These are phyloP conservation scores for Mionectes olivaceus DNA, from an alignment of 2,797 vertebrate species.

Conservation along the genomic window DNA sequence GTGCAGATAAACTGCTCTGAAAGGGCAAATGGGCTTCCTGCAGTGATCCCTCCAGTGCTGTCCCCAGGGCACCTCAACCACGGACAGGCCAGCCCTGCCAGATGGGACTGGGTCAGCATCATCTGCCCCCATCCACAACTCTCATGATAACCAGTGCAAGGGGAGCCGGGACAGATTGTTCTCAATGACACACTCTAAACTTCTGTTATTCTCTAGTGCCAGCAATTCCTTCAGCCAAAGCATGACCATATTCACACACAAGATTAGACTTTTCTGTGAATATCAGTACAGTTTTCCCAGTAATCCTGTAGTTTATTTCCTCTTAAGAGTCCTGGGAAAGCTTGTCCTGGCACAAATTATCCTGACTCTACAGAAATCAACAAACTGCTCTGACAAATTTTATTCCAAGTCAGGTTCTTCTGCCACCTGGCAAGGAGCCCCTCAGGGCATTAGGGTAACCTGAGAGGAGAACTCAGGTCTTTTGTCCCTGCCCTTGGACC, in stretches of 20 bases:
- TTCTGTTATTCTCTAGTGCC: constrained; percentile 12
- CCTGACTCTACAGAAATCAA: constrained; percentile 7
- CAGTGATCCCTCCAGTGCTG: neutral
- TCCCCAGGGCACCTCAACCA: neutral
- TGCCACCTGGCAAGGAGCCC: neutral
- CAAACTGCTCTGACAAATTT: neutral
- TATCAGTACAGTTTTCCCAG: constrained; percentile 2
- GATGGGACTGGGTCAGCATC: neutral
- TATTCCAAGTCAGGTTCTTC: constrained; percentile 14
- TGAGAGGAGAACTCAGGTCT: neutral
- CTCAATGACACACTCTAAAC: neutral
- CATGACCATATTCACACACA: neutral
- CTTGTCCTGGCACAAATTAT: neutral
- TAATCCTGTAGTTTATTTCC: constrained; percentile 3
- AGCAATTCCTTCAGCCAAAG: constrained; percentile 21
- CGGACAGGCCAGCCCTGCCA: neutral
- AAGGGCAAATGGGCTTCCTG: neutral
- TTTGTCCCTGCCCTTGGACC: neutral
- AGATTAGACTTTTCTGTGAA: constrained; percentile 35
- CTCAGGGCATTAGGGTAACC: neutral
- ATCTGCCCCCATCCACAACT: neutral
- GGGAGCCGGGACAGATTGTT: constrained; percentile 46
- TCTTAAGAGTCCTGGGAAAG: constrained; percentile 8
- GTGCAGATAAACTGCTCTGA: neutral
- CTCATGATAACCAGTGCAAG: neutral